A percentile compares a stretch with the other conserved stretches of the same genome.
Conservation (phyloP, 2,113 vertebrate species). For the Syngnathus scovelli region DNA sequence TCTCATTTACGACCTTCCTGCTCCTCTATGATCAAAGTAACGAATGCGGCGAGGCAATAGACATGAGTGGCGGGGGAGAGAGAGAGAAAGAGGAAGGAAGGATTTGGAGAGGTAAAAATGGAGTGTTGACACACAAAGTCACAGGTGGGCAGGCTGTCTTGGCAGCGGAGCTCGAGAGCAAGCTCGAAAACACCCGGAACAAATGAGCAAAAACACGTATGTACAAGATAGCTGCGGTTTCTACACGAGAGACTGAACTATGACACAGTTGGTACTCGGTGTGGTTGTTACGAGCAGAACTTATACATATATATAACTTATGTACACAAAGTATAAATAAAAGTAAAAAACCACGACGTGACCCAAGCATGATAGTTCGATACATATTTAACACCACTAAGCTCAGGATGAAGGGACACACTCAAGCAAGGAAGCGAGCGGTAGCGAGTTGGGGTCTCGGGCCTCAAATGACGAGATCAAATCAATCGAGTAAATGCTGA, state of each 20-base stretch:
- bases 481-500: constrained; percentile 59
- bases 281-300: constrained; percentile 55
- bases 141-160: constrained; percentile 4
- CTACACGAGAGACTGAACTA: background rate
- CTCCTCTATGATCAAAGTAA: constrained; percentile 80
- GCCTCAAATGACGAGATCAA: background rate
- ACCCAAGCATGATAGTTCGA: constrained; percentile 44
- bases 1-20: constrained; percentile 32
- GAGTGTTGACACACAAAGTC: constrained; percentile 62
- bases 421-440: constrained; percentile 24
- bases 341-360: constrained; percentile 59
- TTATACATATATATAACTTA: constrained; percentile 65
- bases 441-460: background rate
- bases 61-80: background rate
- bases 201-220: constrained; percentile 25
- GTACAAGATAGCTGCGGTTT: constrained; percentile 55
- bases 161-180: constrained; percentile 52
- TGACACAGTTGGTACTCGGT: constrained; percentile 30
- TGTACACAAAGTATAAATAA: constrained; percentile 74
- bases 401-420: constrained; percentile 31
- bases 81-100: too few relatives aligned
- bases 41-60: constrained; percentile 18
- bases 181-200: constrained; percentile 52
- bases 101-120: constrained; percentile 37
- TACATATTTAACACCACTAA: constrained; percentile 30